Percentiles rank a stretch among this genome's conserved stretches.
Evolutionary conservation across 37 sponge, comb jelly and placozoan genomes (phyloP).

Genomic region (Ianthella basta): DNA sequence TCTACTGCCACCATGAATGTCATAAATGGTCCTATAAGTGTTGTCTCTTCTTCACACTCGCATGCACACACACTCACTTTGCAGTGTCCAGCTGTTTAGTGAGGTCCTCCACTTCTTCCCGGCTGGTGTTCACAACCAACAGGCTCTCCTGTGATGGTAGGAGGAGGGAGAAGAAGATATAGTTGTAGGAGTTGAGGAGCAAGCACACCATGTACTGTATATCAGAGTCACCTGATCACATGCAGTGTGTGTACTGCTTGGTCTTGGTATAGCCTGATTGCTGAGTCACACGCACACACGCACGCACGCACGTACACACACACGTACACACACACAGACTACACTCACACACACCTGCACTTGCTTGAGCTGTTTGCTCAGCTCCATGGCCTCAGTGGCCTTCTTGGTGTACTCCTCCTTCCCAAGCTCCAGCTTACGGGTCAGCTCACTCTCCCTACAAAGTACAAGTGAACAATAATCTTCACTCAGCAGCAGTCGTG

Average conservation of each 20-base stretch:
- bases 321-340: neutral
- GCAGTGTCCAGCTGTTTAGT: constrained; percentile 4
- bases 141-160: no score
- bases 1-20: no score
- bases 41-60: no score
- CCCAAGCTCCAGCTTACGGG: neutral
- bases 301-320: neutral
- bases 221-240: neutral
- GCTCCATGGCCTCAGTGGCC: constrained; percentile 21
- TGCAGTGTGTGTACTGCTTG: neutral
- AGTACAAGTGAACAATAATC: neutral
- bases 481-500: constrained; percentile 1
- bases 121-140: no score
- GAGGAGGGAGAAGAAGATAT: neutral
- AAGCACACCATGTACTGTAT: neutral
- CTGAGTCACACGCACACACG: constrained; percentile 7
- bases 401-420: constrained; percentile 31
- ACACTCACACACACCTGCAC: neutral
- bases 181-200: no score
- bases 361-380: constrained; percentile 15
- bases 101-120: neutral
- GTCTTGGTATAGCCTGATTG: neutral
- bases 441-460: neutral
- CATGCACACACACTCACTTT: constrained; percentile 7
- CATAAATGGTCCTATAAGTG: no score